These are phyloP conservation scores for Campylomormyrus numenius DNA, from an alignment of 2,113 vertebrate genomes.

Conservation along the genomic window DNA sequence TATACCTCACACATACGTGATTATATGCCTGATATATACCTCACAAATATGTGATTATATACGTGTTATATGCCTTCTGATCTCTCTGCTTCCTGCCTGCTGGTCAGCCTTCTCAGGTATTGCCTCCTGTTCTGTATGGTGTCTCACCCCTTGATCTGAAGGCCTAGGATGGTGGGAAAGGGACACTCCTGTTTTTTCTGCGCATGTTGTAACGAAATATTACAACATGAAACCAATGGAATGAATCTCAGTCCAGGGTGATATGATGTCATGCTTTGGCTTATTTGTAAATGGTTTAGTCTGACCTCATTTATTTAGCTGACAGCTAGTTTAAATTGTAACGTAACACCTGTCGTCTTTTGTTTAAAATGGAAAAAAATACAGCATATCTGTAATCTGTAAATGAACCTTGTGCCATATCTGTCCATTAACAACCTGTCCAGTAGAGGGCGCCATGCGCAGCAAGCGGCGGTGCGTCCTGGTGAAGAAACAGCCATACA, in stretches of 20 bases:
- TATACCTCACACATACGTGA: no score
- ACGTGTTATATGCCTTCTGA: background rate
- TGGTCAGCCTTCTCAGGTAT: background rate
- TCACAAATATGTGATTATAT: background rate
- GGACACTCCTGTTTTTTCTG: background rate
- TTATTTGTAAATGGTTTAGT: background rate
- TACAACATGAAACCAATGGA: background rate
- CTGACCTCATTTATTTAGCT: background rate
- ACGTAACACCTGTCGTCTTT: background rate
- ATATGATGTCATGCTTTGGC: background rate
- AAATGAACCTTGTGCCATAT: constrained; percentile 8
- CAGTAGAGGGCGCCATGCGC: constrained; percentile 74
- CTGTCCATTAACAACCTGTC: constrained; percentile 26
- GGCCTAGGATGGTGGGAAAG: background rate
- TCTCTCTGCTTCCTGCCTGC: background rate
- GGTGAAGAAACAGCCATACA: constrained; percentile 94
- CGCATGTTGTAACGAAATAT: background rate
- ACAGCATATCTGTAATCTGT: background rate
- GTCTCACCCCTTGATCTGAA: background rate
- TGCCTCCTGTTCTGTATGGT: background rate
- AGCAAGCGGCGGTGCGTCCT: constrained; percentile 92
- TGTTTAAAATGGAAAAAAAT: background rate
- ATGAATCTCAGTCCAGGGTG: background rate
- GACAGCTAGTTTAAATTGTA: background rate
- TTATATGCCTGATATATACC: background rate